phyloP scores from a whole-genome alignment of 2,888 invertebrate genomes.

The Dicycla oo region DNA sequence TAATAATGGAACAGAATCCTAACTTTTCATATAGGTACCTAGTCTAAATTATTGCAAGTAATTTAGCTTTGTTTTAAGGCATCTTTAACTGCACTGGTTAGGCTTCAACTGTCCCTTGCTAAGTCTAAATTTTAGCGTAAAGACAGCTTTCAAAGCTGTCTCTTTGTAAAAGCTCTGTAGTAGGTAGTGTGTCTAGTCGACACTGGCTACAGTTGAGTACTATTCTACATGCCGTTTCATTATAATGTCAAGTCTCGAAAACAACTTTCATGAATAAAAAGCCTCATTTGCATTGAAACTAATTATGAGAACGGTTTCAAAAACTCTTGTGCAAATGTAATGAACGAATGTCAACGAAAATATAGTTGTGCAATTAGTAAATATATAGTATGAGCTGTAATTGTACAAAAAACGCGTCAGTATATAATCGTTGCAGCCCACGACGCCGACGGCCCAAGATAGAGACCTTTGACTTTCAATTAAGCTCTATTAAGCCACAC shows the following conservation, averaged over 20 bases:
- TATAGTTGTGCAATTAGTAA: conserved; percentile 62
- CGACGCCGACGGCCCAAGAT: conserved; percentile 70
- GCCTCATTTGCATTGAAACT: conserved; percentile 24
- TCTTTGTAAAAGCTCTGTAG: conserved; percentile 13
- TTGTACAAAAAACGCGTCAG: conserved; percentile 69
- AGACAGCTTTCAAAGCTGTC: background rate
- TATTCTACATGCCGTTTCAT: conserved; percentile 6
- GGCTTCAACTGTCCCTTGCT: too few relatives aligned
- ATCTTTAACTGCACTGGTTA: background rate
- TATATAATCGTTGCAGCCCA: conserved; percentile 67
- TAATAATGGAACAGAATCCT: background rate
- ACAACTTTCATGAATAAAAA: conserved; percentile 33
- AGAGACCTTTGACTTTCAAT: conserved; percentile 79
- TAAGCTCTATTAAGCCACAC: conserved; percentile 76
- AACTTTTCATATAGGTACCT: background rate
- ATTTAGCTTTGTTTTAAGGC: background rate
- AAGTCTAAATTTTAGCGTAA: too few relatives aligned
- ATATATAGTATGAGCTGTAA: conserved; percentile 55
- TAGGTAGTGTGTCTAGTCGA: background rate
- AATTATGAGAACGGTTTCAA: conserved; percentile 34
- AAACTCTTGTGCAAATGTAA: conserved; percentile 36
- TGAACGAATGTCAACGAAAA: conserved; percentile 42
- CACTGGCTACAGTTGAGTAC: background rate
- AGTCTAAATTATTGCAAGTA: background rate
- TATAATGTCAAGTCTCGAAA: conserved; percentile 13